Evolutionary conservation across 2,113 vertebrate species (phyloP), one percentile per base, ranked within the genome.

Genomic region (Columba livia): DNA sequence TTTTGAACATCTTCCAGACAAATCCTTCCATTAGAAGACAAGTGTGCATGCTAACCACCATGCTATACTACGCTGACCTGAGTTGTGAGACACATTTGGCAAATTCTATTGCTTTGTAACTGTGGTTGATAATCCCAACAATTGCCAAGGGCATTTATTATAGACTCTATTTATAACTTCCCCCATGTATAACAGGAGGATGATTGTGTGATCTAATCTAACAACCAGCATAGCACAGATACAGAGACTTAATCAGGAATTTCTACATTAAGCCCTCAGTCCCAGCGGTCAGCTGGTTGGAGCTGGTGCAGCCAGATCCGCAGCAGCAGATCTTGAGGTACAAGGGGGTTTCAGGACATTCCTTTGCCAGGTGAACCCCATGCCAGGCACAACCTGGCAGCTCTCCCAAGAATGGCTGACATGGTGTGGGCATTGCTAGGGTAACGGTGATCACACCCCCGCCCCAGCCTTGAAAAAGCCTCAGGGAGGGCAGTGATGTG

Each of bases 21-120:
- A 69, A 79, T 5, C 53, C 1, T 51, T 71, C 38, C 9, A 36
- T 66, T 47, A 73, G 78, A 73, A 26, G 26, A 70, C 10, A 61
- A 62, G 26, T 0, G 1, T 40, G 3, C 12, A 11, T 20, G 5
- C 12, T 29, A 56, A 48, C 23, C 24, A 64, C 8, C 12, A 36
- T 67, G 5, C 15, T 47, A 5, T 24, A 16, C 32, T 20, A 32
- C 19, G 15, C 11, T 66, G n/a, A 66, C 7, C 15, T 66, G 36
- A 58, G 28, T 29, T 48, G n/a, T 18, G 26, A 71, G 24, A 11
- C 12, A 10, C 32, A 32, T 73, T 78, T 71, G 34, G 21, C 32
- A 79, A 36, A 50, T 44, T 79, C 32, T 70, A 10, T 11, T 54
- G 44, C 25, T 83, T 54, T 60, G 14, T 48, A 66, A 47, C 29